Evolutionary conservation across 1,140 invertebrate genomes (phyloP), one percentile per base, ranked within the genome.

Genomic region (Scaptomyza montana): DNA sequence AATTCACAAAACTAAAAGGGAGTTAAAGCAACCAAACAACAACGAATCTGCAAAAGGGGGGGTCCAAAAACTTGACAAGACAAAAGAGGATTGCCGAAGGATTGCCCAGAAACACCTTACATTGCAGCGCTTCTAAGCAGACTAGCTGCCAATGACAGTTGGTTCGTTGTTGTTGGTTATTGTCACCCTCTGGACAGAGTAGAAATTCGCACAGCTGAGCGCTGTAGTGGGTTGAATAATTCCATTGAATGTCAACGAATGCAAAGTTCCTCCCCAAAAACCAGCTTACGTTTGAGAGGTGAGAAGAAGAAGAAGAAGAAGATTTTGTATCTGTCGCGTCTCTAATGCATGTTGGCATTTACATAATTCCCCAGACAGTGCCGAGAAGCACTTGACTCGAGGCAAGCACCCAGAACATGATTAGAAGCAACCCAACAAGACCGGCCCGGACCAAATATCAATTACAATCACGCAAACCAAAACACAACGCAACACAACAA

Each of bases 1-100:
- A 91, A 89, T 89, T 89, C 84, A 89, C 84, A 89, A 89, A 84
- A 89, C 84, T 89, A 89, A 89, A 89, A 84, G 84, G 77, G 70
- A 63, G 61, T 46, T 12, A n/a, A 12, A 19, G 51, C 21, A 41
- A 63, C 39, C 10, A 43, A 56, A 25, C 50, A 41, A 72, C 33
- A 64, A 47, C 72, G 60, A 78, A 68, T 78, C 63, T 45, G 64
- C 54, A 55, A 79, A 6, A 6, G 30, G 30, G 30, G 53, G 60
- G 68, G 9, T 8, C 36, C 61, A 45, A 69, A 68, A 36, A 76
- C 59, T 84, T 49, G 41, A 39, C 46, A 50, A 74, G 65, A 81
- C 75, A 84, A 76, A 36, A 77, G 65, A 53, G 41, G 76, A 77
- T 68, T 63, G 28, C 61, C 71, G 54, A 36, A 36, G 33, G 25